Evolutionary conservation across 2,113 vertebrate species (phyloP), one percentile per base, ranked within the genome.

Genomic region (Phycodurus eques): DNA sequence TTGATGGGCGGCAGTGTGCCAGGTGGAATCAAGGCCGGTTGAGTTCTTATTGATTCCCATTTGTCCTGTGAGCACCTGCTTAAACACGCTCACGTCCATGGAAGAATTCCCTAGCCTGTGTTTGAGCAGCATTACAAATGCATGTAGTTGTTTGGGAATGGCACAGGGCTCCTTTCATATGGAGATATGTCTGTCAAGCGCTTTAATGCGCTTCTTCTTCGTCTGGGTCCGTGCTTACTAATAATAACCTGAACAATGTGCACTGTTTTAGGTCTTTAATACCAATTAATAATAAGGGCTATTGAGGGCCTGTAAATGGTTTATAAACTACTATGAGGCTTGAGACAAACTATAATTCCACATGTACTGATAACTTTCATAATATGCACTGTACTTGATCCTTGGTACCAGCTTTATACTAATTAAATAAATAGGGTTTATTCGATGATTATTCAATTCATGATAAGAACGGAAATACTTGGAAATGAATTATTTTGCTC

Each of bases 131-230:
- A 89, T 90, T 90, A 86, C 44, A 64, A 84, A 91, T 90, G 89
- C 88, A 88, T 85, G 80, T 22, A 78, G 71, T 85, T 87, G 88
- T 85, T 39, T 89, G 82, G 81, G 71, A 83, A 76, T 65, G 74
- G 83, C 83, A 75, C 87, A 68, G 77, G 77, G 83, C 74, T 85
- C 82, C 76, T 89, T 91, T 91, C 85, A 90, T 90, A 91, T 90
- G 89, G 88, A 90, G 85, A 91, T 91, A 80, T 31, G 15, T 71
- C 65, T 79, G 68, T 80, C 11, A 63, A 70, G 59, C 66, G 49
- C 66, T 56, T 49, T 4, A 6, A 27, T 22, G 9, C 14, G 27
- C 42, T 80, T 44, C 63, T 76, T 74, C 56, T 68, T 59, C 77
- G 61, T 56, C 22, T 68, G 47, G 76, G 67, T 78, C 61, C 73